Conservation (phyloP, 2,113 vertebrate species). For the Trogon surrucura region DNA sequence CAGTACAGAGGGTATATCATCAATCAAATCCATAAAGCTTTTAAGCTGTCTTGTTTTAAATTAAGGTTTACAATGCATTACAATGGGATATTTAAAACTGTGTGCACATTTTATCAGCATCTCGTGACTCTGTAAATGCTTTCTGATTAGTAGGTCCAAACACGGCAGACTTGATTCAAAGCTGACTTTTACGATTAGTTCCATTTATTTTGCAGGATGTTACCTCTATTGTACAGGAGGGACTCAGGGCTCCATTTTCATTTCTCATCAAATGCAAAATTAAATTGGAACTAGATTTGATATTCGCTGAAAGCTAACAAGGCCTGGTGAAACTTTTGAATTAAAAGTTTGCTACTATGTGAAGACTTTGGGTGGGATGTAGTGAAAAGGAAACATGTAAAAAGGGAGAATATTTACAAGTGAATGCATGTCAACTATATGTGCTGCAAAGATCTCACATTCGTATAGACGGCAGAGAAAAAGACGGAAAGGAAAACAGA, state of each 20-base stretch:
- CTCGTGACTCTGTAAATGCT: slow-evolving; percentile 71
- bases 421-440: background rate
- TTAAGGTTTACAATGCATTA: slow-evolving; percentile 74
- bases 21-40: slow-evolving; percentile 77
- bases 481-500: background rate
- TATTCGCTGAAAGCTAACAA: background rate
- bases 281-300: background rate
- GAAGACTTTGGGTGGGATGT: background rate
- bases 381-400: background rate
- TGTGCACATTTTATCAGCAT: slow-evolving; percentile 72
- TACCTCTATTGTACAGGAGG: background rate
- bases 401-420: background rate
- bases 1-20: slow-evolving; percentile 72
- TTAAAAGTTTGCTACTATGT: background rate
- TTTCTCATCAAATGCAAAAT: background rate
- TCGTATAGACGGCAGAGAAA: background rate
- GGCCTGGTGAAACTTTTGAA: background rate
- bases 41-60: slow-evolving; percentile 78
- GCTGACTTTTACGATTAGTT: slow-evolving; percentile 7
- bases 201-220: background rate
- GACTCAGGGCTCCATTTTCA: background rate
- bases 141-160: slow-evolving; percentile 68
- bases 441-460: background rate
- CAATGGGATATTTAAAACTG: slow-evolving; percentile 76
- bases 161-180: background rate